A percentile compares a stretch with the other conserved stretches of the same genome.
phyloP scores from a whole-genome alignment of 2,113 vertebrate genomes.

The Cnemophilus loriae region DNA sequence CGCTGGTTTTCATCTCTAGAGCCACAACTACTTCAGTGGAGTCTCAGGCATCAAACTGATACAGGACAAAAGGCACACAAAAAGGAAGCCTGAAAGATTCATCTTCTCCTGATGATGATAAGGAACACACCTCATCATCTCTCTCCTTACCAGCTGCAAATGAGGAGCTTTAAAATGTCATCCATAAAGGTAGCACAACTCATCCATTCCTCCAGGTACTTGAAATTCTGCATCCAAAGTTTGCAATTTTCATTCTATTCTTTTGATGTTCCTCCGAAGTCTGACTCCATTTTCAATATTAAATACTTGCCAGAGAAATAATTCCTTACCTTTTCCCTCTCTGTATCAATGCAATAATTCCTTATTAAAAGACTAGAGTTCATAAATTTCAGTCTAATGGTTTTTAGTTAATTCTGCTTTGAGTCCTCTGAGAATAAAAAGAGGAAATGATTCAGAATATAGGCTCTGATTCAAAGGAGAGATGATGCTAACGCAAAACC shows the following conservation, averaged over 20 bases:
- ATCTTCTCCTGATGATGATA: neutral
- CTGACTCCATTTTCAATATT: neutral
- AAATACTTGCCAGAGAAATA: neutral
- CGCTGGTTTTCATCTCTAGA: neutral
- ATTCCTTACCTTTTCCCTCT: neutral
- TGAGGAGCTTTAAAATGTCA: neutral
- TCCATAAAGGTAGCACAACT: neutral
- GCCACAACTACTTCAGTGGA: neutral
- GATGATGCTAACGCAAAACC: neutral
- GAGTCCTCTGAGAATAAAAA: neutral
- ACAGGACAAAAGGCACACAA: neutral
- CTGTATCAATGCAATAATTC: neutral
- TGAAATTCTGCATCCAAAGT: neutral
- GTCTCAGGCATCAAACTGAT: neutral
- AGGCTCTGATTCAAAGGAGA: neutral
- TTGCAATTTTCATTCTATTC: neutral
- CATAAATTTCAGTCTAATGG: neutral
- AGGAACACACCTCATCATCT: neutral
- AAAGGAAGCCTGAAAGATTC: neutral
- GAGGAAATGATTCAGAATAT: slow-evolving; percentile 10
- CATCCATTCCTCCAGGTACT: neutral
- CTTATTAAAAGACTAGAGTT: slow-evolving; percentile 3
- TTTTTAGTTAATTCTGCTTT: slow-evolving; percentile 27
- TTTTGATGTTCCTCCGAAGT: neutral
- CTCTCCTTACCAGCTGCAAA: neutral